Conservation (phyloP, 2,797 vertebrate genomes). For the Meda fulgida region DNA sequence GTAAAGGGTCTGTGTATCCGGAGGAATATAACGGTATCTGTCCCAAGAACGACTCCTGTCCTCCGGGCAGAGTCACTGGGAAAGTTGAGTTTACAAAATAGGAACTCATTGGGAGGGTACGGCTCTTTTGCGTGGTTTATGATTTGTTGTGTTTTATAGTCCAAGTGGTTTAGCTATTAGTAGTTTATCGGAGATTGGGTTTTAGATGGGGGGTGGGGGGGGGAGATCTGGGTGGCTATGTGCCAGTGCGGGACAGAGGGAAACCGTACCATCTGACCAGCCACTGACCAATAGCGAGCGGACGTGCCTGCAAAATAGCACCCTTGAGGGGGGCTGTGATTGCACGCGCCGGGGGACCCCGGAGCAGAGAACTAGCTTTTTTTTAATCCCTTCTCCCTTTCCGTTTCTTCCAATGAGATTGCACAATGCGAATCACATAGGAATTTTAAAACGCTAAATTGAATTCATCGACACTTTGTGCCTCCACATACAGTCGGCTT, state of each 20-base stretch:
- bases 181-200: conserved; percentile 97
- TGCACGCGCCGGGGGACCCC: conserved; percentile 81
- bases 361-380: conserved; percentile 66
- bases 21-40: conserved; percentile 97
- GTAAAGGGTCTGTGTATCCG: conserved; percentile 92
- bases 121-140: conserved; percentile 92
- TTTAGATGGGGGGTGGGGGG: conserved; percentile 90
- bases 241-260: conserved; percentile 93
- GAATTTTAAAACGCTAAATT: conserved; percentile 75
- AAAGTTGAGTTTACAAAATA: conserved; percentile 99
- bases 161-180: conserved; percentile 97
- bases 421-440: conserved; percentile 69
- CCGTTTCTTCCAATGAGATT: conserved; percentile 73
- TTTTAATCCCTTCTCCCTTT: conserved; percentile 60
- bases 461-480: conserved; percentile 64
- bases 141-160: conserved; percentile 99
- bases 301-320: conserved; percentile 89
- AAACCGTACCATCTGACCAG: conserved; percentile 96
- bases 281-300: conserved; percentile 91
- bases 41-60: conserved; percentile 96
- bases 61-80: conserved; percentile 93
- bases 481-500: conserved; percentile 45
- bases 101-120: conserved; percentile 95
- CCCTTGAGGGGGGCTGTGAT: conserved; percentile 85
- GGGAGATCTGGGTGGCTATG: conserved; percentile 85